Evolutionary conservation across 2,113 vertebrate genomes (phyloP), one percentile per base, ranked within the genome.

Genomic region (Myiagra hebetior): DNA sequence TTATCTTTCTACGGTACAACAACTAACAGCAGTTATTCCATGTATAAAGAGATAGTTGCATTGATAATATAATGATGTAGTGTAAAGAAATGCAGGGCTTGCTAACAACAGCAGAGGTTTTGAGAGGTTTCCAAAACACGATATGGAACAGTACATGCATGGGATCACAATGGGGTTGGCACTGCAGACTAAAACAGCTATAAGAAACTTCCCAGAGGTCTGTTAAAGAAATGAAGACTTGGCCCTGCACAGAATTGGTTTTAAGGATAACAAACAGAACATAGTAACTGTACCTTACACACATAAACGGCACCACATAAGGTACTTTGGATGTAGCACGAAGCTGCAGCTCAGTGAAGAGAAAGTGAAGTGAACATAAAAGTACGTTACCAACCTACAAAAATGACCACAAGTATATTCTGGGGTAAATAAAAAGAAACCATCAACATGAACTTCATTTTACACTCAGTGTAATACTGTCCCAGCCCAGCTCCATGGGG

Each of bases 91-190:
- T n/a, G n/a, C 35, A 87, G 24, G 31, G 14, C 26, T 59, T 59
- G 19, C 21, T 55, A 37, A 77, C 50, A 62, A n/a, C 1, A 69
- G 41, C 20, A 56, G 30, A 82, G 8, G 7, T 26, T 19, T 64
- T 42, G 7, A 57, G 53, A 69, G n/a, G n/a, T n/a, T n/a, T 5
- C 13, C 16, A 44, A 22, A 5, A 76, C 0, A 2, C 8, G 39
- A 55, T 7, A 24, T 0, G 0, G 55, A 78, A 17, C 12, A 59
- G 8, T 11, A 41, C 33, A 37, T 9, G 27, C 17, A 68, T 9
- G 20, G 19, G 17, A 56, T 52, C 37, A 37, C 10, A 49, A 18
- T 47, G 37, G 26, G 6, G 11, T 11, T 63, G 18, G 18, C 27
- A 55, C 14, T 74, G 33, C 18, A 53, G 53, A 68, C 9, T 14